Evolutionary conservation across 2,113 vertebrate species (phyloP).

Genomic region (Cromileptes altivelis): DNA sequence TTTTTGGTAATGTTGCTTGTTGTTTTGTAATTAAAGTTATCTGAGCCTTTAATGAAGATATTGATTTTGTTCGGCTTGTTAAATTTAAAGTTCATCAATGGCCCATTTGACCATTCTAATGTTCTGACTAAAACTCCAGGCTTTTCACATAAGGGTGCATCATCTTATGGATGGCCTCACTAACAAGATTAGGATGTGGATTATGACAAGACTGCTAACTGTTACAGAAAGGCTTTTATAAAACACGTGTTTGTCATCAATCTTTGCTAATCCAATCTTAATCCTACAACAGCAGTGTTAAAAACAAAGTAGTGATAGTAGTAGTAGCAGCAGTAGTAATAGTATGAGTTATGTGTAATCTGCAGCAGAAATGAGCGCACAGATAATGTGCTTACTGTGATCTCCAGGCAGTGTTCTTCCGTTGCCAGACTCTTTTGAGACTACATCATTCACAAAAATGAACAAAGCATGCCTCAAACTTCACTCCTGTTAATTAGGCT

Average conservation of each 20-base stretch:
- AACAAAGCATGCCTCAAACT: conserved; percentile 17
- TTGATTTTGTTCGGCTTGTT: conserved; percentile 15
- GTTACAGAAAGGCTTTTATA: not conserved
- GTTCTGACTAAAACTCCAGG: not conserved
- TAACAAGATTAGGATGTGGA: not conserved
- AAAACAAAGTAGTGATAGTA: too few species aligned
- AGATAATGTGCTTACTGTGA: conserved; percentile 28
- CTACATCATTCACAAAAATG: conserved; percentile 31
- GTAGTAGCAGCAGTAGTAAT: not conserved
- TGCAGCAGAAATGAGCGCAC: not conserved
- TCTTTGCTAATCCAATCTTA: not conserved
- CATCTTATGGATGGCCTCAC: not conserved
- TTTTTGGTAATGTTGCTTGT: not conserved
- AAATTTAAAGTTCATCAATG: not conserved
- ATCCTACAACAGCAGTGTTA: not conserved
- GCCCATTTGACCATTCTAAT: not conserved
- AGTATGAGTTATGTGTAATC: not conserved
- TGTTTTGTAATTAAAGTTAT: not conserved
- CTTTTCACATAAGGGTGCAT: not conserved
- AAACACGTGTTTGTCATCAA: not conserved
- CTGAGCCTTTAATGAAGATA: conserved; percentile 7
- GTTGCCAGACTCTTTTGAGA: conserved; percentile 33
- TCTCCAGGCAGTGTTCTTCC: conserved; percentile 33
- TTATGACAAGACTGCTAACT: not conserved
- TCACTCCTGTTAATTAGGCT: conserved; percentile 37